These are phyloP conservation scores for Montipora sp. DNA, from an alignment of 64 coral and sea anemone species.

Conservation along the genomic window DNA sequence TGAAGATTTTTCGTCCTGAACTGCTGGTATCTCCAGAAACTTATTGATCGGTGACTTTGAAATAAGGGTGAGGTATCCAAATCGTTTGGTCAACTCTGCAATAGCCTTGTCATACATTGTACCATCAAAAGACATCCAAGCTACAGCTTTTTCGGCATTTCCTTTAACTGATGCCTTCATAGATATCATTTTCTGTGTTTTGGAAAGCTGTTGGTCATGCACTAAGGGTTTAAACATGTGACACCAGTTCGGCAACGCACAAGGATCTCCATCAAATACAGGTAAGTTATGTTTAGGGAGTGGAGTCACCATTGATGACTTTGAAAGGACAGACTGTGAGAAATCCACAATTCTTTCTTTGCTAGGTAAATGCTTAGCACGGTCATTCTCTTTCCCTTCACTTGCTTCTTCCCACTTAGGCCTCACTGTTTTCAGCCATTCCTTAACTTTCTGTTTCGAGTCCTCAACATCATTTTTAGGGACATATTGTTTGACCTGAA, in stretches of 20 bases:
- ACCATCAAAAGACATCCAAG: constrained; percentile 28
- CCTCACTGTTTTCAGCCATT: no score
- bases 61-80: constrained; percentile 12
- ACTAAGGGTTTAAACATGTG: constrained; percentile 24
- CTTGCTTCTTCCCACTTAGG: no score
- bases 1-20: neutral
- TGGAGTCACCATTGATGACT: no score
- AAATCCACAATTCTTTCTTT: no score
- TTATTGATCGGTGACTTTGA: constrained; percentile 22
- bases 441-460: no score
- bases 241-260: constrained; percentile 13
- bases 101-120: constrained; percentile 17
- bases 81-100: neutral
- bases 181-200: no score
- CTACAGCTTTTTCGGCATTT: constrained; percentile 22
- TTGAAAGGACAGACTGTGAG: no score
- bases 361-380: no score
- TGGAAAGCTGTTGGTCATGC: neutral
- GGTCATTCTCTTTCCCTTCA: no score
- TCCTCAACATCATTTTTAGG: no score
- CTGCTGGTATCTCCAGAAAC: constrained; percentile 11
- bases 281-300: no score
- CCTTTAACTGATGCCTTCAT: neutral
- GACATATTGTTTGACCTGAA: no score
- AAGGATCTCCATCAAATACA: neutral